Evolutionary conservation across 2,797 vertebrate species (phyloP).

Genomic region (Spinus olivaceus): DNA sequence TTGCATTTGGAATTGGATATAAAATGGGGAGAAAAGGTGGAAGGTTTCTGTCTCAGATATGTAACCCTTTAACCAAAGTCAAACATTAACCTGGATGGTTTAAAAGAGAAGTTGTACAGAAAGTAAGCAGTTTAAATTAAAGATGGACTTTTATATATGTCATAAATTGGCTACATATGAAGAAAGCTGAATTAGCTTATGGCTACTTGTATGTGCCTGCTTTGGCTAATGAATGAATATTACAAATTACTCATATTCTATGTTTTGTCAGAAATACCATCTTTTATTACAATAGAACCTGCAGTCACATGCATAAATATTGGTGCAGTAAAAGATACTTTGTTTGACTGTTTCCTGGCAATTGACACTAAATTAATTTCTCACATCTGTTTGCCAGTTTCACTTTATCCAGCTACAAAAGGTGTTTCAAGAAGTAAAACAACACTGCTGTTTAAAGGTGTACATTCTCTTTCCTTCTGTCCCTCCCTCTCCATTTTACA

Average conservation of each 20-base stretch:
- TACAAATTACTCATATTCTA: neutral
- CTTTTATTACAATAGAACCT: constrained; percentile 32
- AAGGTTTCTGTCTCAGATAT: neutral
- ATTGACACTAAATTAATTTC: neutral
- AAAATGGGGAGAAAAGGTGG: neutral
- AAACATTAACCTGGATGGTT: neutral
- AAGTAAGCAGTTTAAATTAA: neutral
- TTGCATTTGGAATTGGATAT: neutral
- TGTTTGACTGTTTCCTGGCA: neutral
- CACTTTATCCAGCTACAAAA: neutral
- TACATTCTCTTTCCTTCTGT: neutral
- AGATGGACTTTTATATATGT: neutral
- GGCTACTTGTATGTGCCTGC: neutral
- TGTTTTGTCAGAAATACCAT: neutral
- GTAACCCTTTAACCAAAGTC: neutral
- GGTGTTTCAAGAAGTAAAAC: neutral
- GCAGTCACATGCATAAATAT: neutral
- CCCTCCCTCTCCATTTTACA: neutral
- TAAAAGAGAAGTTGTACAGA: neutral
- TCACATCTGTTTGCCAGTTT: neutral
- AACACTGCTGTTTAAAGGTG: neutral
- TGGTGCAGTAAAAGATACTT: neutral
- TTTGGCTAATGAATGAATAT: neutral
- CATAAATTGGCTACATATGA: neutral
- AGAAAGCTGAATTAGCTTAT: neutral